Conservation (phyloP, 2,113 vertebrate species). For the Cromileptes altivelis region DNA sequence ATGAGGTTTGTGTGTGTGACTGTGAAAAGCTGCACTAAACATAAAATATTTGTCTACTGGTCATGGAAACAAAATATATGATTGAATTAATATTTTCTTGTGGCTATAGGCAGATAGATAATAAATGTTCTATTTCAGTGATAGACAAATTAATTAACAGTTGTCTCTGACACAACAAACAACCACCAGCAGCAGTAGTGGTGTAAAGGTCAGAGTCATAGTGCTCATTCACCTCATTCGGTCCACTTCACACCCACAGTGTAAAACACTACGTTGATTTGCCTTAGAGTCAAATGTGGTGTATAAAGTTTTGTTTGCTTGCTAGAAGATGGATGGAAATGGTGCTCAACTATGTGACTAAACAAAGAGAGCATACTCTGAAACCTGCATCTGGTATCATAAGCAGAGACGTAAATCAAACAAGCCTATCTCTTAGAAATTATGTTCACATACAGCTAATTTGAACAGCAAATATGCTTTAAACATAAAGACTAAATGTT, state of each 20-base stretch:
- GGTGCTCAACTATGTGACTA: neutral
- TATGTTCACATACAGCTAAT: too few species aligned
- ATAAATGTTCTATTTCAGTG: neutral
- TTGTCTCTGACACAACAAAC: neutral
- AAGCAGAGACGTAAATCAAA: neutral
- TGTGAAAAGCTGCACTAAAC: neutral
- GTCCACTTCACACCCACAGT: neutral
- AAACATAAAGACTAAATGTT: too few species aligned
- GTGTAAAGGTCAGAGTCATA: slow-evolving; percentile 7
- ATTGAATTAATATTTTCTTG: neutral
- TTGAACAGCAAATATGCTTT: too few species aligned
- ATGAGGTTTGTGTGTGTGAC: neutral
- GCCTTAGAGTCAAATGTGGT: neutral
- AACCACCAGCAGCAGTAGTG: neutral
- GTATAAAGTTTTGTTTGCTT: neutral
- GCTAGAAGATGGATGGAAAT: neutral
- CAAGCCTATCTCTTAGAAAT: neutral
- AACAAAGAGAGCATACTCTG: neutral
- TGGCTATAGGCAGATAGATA: neutral
- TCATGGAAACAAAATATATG: neutral
- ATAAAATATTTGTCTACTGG: neutral
- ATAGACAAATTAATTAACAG: neutral
- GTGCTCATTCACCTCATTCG: slow-evolving; percentile 2
- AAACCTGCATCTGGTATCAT: neutral
- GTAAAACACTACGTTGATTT: neutral